These are phyloP conservation scores for Halocaridina rubra DNA, from an alignment of 2,888 invertebrate genomes.

Conservation along the genomic window DNA sequence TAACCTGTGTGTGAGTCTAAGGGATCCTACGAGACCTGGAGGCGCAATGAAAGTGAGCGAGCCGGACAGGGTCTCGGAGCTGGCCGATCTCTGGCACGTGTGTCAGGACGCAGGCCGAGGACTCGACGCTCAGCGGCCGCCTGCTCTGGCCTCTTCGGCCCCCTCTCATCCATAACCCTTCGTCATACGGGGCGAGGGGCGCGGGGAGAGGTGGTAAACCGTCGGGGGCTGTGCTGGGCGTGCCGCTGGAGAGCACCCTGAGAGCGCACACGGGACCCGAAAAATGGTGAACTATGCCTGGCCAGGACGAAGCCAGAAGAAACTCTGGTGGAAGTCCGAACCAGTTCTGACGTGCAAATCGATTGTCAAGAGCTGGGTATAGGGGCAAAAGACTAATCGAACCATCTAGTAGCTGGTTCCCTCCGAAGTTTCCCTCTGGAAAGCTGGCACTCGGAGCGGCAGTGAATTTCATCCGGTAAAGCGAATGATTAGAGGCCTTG, in stretches of 20 bases:
- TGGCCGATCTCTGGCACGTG: conserved; percentile 22
- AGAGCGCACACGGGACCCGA: no score
- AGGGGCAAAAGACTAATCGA: no score
- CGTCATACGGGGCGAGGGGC: no score
- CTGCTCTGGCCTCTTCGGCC: conserved; percentile 40
- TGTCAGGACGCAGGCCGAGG: conserved; percentile 72
- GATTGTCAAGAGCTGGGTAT: no score
- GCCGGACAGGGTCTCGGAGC: conserved; percentile 68
- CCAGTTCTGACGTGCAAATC: no score
- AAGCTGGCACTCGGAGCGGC: not conserved
- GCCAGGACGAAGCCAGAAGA: no score
- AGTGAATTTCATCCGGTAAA: conserved; percentile 70
- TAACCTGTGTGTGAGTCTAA: conserved; percentile 79
- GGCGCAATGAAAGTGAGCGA: conserved; percentile 78
- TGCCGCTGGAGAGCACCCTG: conserved; percentile 70
- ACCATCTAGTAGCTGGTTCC: conserved; percentile 83
- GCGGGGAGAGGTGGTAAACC: no score
- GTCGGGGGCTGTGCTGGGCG: conserved; percentile 71
- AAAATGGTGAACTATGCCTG: no score
- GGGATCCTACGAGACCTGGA: conserved; percentile 74
- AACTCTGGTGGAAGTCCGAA: no score
- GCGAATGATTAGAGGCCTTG: no score
- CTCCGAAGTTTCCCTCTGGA: conserved; percentile 68
- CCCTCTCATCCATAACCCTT: no score
- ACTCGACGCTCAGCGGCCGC: conserved; percentile 71